Evolutionary conservation across 2,888 invertebrate genomes (phyloP).

Genomic region (Adelphocoris suturalis): DNA sequence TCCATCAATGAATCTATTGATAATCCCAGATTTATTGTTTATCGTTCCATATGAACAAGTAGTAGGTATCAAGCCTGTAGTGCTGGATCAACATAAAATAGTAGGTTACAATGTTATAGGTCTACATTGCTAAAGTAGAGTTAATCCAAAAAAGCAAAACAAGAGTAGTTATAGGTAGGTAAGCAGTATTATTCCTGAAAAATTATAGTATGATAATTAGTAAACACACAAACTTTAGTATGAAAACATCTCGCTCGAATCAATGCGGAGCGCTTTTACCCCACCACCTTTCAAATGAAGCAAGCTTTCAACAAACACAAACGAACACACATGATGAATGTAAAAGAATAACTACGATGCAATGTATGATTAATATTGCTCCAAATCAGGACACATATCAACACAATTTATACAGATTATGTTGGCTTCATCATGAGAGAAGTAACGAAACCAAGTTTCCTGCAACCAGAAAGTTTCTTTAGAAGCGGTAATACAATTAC

Average conservation of each 20-base stretch:
- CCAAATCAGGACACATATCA: constrained; percentile 8
- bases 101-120: neutral
- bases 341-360: constrained; percentile 15
- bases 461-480: neutral
- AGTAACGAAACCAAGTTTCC: neutral
- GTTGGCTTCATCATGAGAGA: constrained; percentile 3
- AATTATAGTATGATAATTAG: neutral
- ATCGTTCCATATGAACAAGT: too few species aligned
- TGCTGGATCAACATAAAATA: neutral
- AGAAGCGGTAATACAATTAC: neutral
- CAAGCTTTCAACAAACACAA: constrained; percentile 50
- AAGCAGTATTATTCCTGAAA: constrained; percentile 48
- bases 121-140: neutral
- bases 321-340: neutral
- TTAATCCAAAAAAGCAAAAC: neutral
- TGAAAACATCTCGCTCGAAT: neutral
- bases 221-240: constrained; percentile 46
- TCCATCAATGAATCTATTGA: too few species aligned
- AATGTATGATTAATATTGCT: constrained; percentile 36
- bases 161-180: neutral
- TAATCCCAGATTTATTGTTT: too few species aligned
- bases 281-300: constrained; percentile 48
- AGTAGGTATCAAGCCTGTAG: neutral
- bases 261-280: constrained; percentile 4
- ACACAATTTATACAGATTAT: constrained; percentile 33